Conservation (phyloP, 1,140 invertebrate genomes). For the Caenorhabditis tropicalis region DNA sequence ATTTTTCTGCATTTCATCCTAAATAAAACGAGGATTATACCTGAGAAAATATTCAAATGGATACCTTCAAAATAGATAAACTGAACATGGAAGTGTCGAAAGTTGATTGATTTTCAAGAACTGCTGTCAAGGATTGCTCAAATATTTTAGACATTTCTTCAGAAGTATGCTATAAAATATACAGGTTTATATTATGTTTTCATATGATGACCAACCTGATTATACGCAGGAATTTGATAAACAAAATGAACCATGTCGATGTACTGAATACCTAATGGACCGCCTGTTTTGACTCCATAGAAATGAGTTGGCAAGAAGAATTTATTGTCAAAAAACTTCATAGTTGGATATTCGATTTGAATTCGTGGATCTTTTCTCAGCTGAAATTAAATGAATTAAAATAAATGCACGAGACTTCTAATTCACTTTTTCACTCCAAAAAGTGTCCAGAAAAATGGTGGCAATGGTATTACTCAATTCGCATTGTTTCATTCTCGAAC, state of each 20-base stretch:
- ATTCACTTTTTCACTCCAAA: slow-evolving; percentile 67
- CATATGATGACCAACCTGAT: not conserved
- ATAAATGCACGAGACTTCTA: too few relatives aligned
- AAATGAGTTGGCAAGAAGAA: slow-evolving; percentile 71
- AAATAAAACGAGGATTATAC: not conserved
- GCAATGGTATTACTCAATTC: slow-evolving; percentile 64
- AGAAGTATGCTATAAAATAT: slow-evolving; percentile 60
- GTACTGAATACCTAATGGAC: slow-evolving; percentile 54
- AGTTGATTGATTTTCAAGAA: slow-evolving; percentile 55
- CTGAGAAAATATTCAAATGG: not conserved
- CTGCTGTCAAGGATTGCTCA: slow-evolving; percentile 59
- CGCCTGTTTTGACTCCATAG: slow-evolving; percentile 63
- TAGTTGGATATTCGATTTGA: slow-evolving; percentile 65
- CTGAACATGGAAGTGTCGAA: slow-evolving; percentile 65
- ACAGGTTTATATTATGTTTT: not conserved
- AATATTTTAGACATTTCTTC: slow-evolving; percentile 65
- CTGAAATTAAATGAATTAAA: slow-evolving; percentile 60
- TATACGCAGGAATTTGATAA: slow-evolving; percentile 63
- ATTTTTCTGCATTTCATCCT: slow-evolving; percentile 69
- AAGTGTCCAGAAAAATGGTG: slow-evolving; percentile 68
- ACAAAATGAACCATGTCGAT: slow-evolving; percentile 69
- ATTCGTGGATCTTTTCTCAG: slow-evolving; percentile 65
- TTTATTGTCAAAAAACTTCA: slow-evolving; percentile 71
- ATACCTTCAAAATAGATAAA: slow-evolving; percentile 66
- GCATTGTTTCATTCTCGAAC: slow-evolving; percentile 60